These are phyloP conservation scores for Heterodera filipjevi DNA, from an alignment of 2,888 invertebrate genomes.

Conservation along the genomic window DNA sequence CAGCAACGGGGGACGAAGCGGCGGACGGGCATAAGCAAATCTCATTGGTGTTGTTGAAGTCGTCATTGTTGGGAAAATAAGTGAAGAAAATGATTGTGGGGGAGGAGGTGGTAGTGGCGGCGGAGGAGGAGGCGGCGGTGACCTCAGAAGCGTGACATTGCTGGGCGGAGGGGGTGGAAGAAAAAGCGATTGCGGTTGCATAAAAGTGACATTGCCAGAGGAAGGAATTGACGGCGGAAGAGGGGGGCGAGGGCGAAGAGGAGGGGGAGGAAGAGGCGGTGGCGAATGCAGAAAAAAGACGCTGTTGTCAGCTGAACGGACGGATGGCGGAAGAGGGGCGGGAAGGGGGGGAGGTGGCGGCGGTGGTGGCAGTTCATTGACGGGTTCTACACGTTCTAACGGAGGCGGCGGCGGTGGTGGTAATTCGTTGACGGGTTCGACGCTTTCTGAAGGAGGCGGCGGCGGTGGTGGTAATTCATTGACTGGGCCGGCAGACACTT, in stretches of 20 bases:
- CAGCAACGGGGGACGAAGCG: too few species aligned
- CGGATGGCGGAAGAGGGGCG: neutral
- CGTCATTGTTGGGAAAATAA: neutral
- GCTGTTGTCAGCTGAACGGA: neutral
- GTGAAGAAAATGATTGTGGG: neutral
- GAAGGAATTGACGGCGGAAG: neutral
- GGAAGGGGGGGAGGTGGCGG: neutral
- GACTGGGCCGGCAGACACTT: neutral
- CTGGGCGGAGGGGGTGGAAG: neutral
- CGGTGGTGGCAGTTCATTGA: neutral
- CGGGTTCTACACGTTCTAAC: neutral
- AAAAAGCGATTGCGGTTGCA: neutral
- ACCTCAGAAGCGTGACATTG: too few species aligned
- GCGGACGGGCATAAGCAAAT: neutral
- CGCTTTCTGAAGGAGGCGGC: neutral
- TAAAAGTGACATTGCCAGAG: neutral
- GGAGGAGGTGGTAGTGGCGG: neutral
- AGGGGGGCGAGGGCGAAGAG: neutral
- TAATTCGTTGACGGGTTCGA: neutral
- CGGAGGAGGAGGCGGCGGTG: neutral
- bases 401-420: neutral
- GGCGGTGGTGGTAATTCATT: neutral
- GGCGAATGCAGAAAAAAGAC: neutral
- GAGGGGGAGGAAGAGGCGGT: constrained; percentile 1
- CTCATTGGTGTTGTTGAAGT: neutral